Evolutionary conservation across 2,113 vertebrate genomes (phyloP).

Genomic region (Oceanites oceanicus): DNA sequence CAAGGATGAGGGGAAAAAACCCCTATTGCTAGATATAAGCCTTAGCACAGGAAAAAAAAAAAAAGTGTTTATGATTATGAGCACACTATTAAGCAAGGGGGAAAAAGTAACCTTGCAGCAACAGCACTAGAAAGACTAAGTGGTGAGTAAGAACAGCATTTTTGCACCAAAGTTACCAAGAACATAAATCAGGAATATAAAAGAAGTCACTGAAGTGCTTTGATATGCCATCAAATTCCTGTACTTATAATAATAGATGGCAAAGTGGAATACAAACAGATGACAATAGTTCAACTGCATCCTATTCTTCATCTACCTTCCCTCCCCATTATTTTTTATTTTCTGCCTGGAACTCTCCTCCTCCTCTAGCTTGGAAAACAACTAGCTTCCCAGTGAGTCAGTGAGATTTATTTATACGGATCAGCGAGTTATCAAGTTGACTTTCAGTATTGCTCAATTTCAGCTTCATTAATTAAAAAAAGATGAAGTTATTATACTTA

Average conservation of each 20-base stretch:
- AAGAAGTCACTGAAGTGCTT: neutral
- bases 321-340: neutral
- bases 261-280: neutral
- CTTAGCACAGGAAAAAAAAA: neutral
- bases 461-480: neutral
- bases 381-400: neutral
- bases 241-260: neutral
- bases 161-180: neutral
- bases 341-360: neutral
- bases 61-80: neutral
- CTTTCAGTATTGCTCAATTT: neutral
- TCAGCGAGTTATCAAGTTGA: neutral
- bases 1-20: neutral
- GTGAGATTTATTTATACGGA: neutral
- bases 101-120: neutral
- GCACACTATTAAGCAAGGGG: neutral
- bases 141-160: neutral
- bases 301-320: neutral
- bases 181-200: neutral
- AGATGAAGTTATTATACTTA: neutral
- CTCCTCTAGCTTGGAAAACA: neutral
- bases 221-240: neutral
- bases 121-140: neutral
- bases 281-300: neutral
- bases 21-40: neutral